A percentile compares a stretch with the other conserved stretches of the same genome.
phyloP scores from a whole-genome alignment of 2,797 vertebrate genomes.

The Botia almorhae region DNA sequence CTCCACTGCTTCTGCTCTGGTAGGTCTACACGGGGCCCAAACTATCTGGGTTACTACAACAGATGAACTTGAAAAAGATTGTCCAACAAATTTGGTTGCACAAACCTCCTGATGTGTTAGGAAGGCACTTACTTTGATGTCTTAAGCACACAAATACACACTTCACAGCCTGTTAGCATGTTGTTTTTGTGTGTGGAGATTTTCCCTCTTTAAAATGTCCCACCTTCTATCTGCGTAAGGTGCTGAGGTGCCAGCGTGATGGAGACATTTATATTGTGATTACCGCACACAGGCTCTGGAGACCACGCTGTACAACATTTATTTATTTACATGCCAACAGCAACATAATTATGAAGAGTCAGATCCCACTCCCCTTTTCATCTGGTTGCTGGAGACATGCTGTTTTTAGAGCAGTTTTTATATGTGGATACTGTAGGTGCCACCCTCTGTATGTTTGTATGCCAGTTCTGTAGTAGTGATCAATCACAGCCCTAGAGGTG shows the following conservation, averaged over 20 bases:
- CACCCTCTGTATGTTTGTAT: background rate
- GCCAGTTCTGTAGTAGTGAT: background rate
- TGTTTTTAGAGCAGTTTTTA: background rate
- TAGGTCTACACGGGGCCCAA: background rate
- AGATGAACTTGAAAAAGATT: background rate
- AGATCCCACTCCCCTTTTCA: background rate
- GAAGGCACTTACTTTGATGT: background rate
- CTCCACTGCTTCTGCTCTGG: background rate
- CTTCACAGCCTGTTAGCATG: background rate
- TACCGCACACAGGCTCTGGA: conserved; percentile 5
- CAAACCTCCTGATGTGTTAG: background rate
- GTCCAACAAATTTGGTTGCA: background rate
- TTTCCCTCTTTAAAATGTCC: background rate
- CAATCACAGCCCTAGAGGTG: background rate
- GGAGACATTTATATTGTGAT: conserved; percentile 20
- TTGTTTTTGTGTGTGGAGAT: background rate
- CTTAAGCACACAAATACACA: background rate
- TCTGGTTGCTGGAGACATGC: background rate
- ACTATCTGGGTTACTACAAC: background rate
- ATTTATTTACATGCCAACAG: conserved; percentile 4
- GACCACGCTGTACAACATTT: background rate
- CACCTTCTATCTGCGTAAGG: background rate
- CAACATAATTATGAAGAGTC: conserved; percentile 30
- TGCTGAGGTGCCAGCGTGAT: background rate
- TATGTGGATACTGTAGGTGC: background rate